These are phyloP conservation scores for Hetaerina americana DNA, from an alignment of 1,140 invertebrate genomes.

Conservation along the genomic window DNA sequence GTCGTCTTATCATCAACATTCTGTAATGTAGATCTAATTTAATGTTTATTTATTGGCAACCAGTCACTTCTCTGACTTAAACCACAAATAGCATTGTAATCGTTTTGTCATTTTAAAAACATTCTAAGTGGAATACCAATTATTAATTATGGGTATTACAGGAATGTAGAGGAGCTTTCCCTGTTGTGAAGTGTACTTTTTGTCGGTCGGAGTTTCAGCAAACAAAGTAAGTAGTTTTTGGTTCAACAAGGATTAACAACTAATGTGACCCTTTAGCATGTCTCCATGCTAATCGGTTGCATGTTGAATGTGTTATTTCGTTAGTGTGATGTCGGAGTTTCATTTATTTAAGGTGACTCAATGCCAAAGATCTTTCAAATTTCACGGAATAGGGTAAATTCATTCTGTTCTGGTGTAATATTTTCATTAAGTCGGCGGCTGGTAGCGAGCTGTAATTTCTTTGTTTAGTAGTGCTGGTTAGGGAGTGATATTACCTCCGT, in stretches of 20 bases:
- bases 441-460: background rate
- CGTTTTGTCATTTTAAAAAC: constrained; percentile 1
- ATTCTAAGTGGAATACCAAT: background rate
- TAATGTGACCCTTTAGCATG: background rate
- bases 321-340: no score
- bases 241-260: background rate
- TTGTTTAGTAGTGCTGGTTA: background rate
- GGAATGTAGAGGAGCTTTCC: constrained; percentile 89
- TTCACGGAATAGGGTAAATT: no score
- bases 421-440: background rate
- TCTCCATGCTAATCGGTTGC: no score
- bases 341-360: no score
- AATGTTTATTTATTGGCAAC: constrained; percentile 11
- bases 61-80: background rate
- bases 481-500: background rate
- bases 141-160: constrained; percentile 38
- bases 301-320: no score
- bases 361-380: no score
- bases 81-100: constrained; percentile 10
- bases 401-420: no score
- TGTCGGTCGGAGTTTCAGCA: constrained; percentile 96
- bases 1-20: background rate
- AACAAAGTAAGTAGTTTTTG: constrained; percentile 56
- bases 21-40: constrained; percentile 7
- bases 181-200: constrained; percentile 93